phyloP scores from a whole-genome alignment of 1,140 invertebrate species.

The Drosophila mayri region DNA sequence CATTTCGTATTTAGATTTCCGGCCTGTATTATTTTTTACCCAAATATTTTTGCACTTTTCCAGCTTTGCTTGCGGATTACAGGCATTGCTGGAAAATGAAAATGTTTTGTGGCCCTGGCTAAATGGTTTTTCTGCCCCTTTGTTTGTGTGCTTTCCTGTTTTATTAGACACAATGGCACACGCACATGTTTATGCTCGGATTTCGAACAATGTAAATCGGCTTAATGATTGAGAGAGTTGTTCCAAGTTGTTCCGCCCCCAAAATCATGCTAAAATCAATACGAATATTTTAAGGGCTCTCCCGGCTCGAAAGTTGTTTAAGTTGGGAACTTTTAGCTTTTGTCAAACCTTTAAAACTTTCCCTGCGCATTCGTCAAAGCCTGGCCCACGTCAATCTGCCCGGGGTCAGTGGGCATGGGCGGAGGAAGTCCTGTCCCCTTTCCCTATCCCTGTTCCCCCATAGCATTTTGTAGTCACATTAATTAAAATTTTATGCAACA shows the following conservation, averaged over 20 bases:
- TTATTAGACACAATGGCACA: slow-evolving; percentile 15
- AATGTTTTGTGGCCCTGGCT: slow-evolving; percentile 44
- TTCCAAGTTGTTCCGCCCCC: background rate
- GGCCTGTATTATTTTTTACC: slow-evolving; percentile 29
- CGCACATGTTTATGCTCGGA: slow-evolving; percentile 29
- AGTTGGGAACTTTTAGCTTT: slow-evolving; percentile 22
- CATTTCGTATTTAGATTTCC: slow-evolving; percentile 44
- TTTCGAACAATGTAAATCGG: slow-evolving; percentile 37
- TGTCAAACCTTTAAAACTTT: slow-evolving; percentile 10
- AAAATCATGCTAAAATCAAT: slow-evolving; percentile 20
- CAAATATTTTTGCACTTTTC: slow-evolving; percentile 52
- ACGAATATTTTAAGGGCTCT: slow-evolving; percentile 7
- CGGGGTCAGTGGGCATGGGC: slow-evolving; percentile 13
- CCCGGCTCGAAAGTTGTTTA: background rate
- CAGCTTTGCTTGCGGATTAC: slow-evolving; percentile 34
- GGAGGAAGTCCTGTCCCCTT: background rate
- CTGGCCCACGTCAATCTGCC: slow-evolving; percentile 1
- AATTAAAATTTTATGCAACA: slow-evolving; percentile 77
- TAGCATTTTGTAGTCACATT: slow-evolving; percentile 71
- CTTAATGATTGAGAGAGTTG: slow-evolving; percentile 45
- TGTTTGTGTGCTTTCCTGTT: slow-evolving; percentile 20
- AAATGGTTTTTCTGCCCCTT: slow-evolving; percentile 33
- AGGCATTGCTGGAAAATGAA: slow-evolving; percentile 33
- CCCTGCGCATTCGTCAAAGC: slow-evolving; percentile 23
- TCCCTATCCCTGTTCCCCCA: background rate